Conservation (phyloP, 2,113 vertebrate species). For the Rallus limicola region DNA sequence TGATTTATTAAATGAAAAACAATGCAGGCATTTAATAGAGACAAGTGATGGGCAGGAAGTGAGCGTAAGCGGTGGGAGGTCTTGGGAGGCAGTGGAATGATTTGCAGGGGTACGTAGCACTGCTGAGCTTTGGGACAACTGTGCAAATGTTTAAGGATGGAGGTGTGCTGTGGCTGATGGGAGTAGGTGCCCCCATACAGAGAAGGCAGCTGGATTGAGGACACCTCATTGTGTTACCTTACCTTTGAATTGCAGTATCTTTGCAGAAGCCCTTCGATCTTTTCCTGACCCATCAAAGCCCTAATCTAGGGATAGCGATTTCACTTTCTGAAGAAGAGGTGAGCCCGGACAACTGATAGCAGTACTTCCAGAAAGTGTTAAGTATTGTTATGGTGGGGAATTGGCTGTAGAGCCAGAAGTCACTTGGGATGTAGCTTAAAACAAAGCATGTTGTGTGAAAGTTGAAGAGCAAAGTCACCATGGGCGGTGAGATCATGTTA, state of each 20-base stretch:
- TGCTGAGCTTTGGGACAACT: not conserved
- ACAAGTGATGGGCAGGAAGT: not conserved
- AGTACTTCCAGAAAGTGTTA: not conserved
- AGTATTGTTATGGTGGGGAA: not conserved
- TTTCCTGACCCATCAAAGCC: not conserved
- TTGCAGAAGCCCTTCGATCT: not conserved
- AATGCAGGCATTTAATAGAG: not conserved
- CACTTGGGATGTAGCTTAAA: not conserved
- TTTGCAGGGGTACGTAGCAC: rapidly evolving
- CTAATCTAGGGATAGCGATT: not conserved
- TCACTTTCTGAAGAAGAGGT: not conserved
- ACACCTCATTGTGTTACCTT: not conserved
- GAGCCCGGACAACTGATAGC: not conserved
- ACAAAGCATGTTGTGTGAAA: not conserved
- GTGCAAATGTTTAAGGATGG: not conserved
- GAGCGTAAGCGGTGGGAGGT: rapidly evolving
- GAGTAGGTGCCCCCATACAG: not conserved
- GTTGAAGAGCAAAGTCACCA: not conserved
- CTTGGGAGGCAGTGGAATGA: not conserved
- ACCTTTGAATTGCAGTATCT: not conserved
- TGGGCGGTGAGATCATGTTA: not conserved
- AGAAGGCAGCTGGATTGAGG: not conserved
- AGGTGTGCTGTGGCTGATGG: not conserved
- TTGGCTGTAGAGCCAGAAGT: not conserved
- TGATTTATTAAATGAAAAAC: not conserved